These are phyloP conservation scores for Coluber constrictor DNA, from an alignment of 2,797 vertebrate genomes.

Conservation along the genomic window DNA sequence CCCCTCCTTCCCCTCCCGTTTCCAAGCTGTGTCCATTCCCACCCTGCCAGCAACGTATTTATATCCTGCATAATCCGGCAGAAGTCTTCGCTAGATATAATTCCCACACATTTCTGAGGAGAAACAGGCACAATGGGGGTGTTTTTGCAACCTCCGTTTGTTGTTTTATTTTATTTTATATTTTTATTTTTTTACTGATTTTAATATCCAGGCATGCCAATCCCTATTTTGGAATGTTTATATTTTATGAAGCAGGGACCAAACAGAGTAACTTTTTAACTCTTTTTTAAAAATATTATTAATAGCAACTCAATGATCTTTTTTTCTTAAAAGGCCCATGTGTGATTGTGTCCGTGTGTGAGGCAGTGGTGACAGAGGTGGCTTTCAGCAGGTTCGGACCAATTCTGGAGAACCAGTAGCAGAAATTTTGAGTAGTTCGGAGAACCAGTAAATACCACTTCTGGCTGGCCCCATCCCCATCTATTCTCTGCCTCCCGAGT, in stretches of 20 bases:
- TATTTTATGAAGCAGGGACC: background rate
- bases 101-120: background rate
- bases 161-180: background rate
- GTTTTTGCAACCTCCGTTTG: background rate
- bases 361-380: too few species aligned
- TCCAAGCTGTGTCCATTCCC: background rate
- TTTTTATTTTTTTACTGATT: background rate
- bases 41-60: constrained; percentile 6
- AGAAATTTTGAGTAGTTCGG: too few species aligned
- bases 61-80: constrained; percentile 10
- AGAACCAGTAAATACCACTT: too few species aligned
- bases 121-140: background rate
- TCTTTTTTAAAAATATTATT: background rate
- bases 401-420: too few species aligned
- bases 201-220: background rate
- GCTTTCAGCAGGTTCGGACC: too few species aligned
- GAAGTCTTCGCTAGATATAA: background rate
- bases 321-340: background rate
- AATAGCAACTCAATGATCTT: background rate
- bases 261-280: background rate
- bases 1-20: background rate
- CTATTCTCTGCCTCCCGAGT: too few species aligned
- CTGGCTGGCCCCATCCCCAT: too few species aligned
- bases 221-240: background rate
- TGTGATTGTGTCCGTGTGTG: background rate